phyloP scores from a whole-genome alignment of 1,140 invertebrate species.

The Drosophila sechellia region DNA sequence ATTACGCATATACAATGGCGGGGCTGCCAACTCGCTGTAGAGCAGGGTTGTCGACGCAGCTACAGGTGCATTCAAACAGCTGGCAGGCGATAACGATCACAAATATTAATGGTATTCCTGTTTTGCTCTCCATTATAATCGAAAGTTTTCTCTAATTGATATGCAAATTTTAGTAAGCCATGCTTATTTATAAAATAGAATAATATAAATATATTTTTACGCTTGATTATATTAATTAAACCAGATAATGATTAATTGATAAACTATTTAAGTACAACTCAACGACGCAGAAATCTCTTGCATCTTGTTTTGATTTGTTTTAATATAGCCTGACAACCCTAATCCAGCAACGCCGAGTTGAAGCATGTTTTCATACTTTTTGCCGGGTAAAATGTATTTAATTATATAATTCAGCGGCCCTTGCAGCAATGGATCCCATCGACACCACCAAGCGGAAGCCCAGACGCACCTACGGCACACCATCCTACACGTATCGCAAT shows the following conservation, averaged over 20 bases:
- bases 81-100: not conserved
- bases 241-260: too few relatives aligned
- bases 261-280: too few relatives aligned
- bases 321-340: slow-evolving; percentile 2
- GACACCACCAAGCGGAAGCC: slow-evolving; percentile 77
- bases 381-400: slow-evolving; percentile 59
- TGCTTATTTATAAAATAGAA: too few relatives aligned
- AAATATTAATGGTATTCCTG: not conserved
- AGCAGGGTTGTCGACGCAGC: not conserved
- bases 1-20: slow-evolving; percentile 51
- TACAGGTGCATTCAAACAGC: slow-evolving; percentile 17
- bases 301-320: not conserved
- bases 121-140: too few relatives aligned
- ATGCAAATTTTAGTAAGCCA: not conserved
- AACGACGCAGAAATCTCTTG: not conserved
- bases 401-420: slow-evolving; percentile 62
- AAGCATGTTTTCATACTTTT: slow-evolving; percentile 26
- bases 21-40: slow-evolving; percentile 14
- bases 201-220: too few relatives aligned
- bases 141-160: not conserved
- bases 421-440: slow-evolving; percentile 70
- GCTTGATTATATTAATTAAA: too few relatives aligned
- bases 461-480: slow-evolving; percentile 76
- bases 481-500: slow-evolving; percentile 74
- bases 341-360: not conserved